phyloP scores from a whole-genome alignment of 2,797 vertebrate genomes.

The Muscicapa striata region DNA sequence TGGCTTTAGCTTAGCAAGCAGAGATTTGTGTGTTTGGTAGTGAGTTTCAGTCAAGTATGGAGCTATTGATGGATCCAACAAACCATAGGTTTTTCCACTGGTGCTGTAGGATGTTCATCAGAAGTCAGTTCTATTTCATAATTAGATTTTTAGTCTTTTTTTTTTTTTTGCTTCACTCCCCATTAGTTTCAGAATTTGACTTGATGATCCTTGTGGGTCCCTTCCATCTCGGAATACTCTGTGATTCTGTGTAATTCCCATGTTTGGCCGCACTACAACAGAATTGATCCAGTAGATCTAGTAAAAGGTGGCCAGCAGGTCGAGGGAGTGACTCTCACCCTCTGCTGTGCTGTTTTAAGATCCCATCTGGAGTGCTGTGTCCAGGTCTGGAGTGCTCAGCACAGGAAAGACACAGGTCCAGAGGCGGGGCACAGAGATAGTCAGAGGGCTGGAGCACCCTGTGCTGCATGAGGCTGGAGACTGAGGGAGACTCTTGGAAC shows the following conservation, averaged over 20 bases:
- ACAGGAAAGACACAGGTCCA: background rate
- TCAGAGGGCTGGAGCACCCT: background rate
- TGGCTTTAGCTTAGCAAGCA: background rate
- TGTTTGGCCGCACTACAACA: background rate
- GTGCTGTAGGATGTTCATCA: background rate
- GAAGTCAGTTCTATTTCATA: background rate
- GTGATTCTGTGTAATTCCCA: background rate
- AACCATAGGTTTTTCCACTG: conserved; percentile 17
- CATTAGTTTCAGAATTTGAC: background rate
- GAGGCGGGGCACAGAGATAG: background rate
- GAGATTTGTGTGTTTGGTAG: background rate
- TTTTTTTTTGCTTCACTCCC: background rate
- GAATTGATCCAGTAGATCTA: background rate
- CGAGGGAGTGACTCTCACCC: background rate
- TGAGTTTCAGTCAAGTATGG: background rate
- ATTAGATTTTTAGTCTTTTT: background rate
- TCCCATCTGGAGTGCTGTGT: background rate
- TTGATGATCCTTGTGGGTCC: background rate
- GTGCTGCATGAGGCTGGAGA: background rate
- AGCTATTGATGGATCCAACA: background rate
- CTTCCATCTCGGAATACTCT: background rate
- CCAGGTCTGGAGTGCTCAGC: background rate
- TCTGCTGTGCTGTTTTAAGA: background rate
- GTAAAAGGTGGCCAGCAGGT: background rate
- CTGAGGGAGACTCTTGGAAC: too few relatives aligned